These are phyloP conservation scores for Dasysyrphus tricinctus DNA, from an alignment of 2,888 invertebrate species.

Conservation along the genomic window DNA sequence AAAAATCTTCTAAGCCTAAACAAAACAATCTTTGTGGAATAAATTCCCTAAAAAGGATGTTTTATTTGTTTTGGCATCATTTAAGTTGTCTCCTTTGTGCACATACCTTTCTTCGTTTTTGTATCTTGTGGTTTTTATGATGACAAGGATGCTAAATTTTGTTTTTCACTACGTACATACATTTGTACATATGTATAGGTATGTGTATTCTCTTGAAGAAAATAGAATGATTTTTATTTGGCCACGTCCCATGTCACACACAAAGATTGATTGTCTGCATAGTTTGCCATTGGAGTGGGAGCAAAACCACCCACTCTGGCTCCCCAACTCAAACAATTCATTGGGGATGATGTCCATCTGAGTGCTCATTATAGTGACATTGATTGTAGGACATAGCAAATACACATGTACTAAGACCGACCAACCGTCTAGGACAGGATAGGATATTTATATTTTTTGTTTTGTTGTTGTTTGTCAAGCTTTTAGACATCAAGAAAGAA, in stretches of 20 bases:
- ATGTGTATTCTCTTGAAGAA: constrained; percentile 12
- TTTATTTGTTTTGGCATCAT: constrained; percentile 73
- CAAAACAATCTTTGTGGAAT: constrained; percentile 51
- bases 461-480: constrained; percentile 54
- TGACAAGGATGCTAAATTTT: constrained; percentile 69
- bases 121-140: constrained; percentile 68
- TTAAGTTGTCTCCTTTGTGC: constrained; percentile 43
- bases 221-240: constrained; percentile 61
- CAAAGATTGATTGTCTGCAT: constrained; percentile 72
- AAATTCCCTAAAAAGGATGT: constrained; percentile 56
- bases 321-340: constrained; percentile 24
- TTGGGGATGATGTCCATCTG: constrained; percentile 73
- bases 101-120: constrained; percentile 6
- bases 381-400: constrained; percentile 66
- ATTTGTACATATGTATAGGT: no score
- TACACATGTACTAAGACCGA: constrained; percentile 1
- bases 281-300: constrained; percentile 5
- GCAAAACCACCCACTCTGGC: not conserved
- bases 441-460: constrained; percentile 48
- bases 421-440: constrained; percentile 13
- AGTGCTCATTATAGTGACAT: constrained; percentile 75
- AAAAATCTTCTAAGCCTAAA: constrained; percentile 47
- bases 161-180: constrained; percentile 59
- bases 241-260: constrained; percentile 74
- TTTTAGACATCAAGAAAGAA: constrained; percentile 49